phyloP scores from a whole-genome alignment of 2,113 vertebrate genomes.

The Nerophis ophidion region DNA sequence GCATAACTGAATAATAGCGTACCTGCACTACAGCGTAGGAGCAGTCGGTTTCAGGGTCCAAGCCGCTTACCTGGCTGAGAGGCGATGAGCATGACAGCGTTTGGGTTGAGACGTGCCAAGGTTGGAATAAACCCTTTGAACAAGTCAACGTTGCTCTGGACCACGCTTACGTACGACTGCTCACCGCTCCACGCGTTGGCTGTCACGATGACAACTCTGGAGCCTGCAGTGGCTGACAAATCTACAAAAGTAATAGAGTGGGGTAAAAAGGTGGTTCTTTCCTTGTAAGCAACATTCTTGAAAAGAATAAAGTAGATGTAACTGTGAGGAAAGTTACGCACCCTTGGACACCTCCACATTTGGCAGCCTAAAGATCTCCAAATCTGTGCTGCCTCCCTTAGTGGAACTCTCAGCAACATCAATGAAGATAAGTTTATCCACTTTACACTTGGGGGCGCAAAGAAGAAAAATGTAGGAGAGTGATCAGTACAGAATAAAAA shows the following conservation, averaged over 20 bases:
- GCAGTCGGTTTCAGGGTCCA: background rate
- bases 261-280: slow-evolving; percentile 15
- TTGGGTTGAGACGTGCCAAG: slow-evolving; percentile 77
- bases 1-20: background rate
- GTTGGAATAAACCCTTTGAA: slow-evolving; percentile 80
- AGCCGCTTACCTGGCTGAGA: slow-evolving; percentile 79
- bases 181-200: slow-evolving; percentile 83
- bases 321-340: slow-evolving; percentile 35
- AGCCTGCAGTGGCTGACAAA: slow-evolving; percentile 78
- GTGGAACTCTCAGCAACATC: slow-evolving; percentile 81
- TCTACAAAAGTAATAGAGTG: slow-evolving; percentile 64
- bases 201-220: slow-evolving; percentile 84
- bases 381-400: slow-evolving; percentile 83
- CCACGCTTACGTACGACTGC: slow-evolving; percentile 82
- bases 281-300: too few species aligned
- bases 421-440: slow-evolving; percentile 85
- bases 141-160: slow-evolving; percentile 91
- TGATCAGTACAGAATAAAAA: background rate
- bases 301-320: background rate
- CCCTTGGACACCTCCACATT: slow-evolving; percentile 88
- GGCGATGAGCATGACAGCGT: slow-evolving; percentile 79
- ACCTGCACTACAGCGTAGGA: background rate
- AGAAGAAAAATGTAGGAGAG: background rate
- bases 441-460: slow-evolving; percentile 67
- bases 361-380: slow-evolving; percentile 87